phyloP scores from a whole-genome alignment of 2,797 vertebrate species.

The Enteromius argenteus region DNA sequence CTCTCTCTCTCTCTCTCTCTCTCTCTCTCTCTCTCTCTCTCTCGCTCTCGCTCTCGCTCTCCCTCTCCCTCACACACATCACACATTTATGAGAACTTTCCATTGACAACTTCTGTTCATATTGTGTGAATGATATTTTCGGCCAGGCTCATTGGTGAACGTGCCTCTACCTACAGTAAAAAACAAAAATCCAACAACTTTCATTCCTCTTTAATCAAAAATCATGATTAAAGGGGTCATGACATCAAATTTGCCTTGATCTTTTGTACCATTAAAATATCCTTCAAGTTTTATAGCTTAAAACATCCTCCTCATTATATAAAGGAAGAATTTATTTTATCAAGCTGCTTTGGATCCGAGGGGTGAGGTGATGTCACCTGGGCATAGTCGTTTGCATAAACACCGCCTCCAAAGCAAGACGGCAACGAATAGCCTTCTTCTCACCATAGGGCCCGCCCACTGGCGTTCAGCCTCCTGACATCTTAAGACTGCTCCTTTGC shows the following conservation, averaged over 20 bases:
- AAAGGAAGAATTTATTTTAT: too few relatives aligned
- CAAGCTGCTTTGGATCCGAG: too few relatives aligned
- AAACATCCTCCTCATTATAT: neutral
- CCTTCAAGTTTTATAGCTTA: neutral
- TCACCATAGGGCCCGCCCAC: too few relatives aligned
- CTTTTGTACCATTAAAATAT: neutral
- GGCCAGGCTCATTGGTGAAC: too few relatives aligned
- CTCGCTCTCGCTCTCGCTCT: neutral
- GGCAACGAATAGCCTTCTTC: too few relatives aligned
- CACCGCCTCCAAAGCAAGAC: too few relatives aligned
- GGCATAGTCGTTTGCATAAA: too few relatives aligned
- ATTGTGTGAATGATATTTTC: neutral
- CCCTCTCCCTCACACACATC: neutral
- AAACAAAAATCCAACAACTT: neutral
- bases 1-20: neutral
- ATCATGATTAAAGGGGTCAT: neutral
- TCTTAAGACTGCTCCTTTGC: too few relatives aligned
- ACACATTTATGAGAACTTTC: neutral
- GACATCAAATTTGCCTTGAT: neutral
- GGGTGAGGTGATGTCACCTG: too few relatives aligned
- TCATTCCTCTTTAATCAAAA: neutral
- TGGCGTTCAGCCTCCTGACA: too few relatives aligned
- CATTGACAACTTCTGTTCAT: neutral
- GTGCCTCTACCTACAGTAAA: neutral
- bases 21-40: neutral